Evolutionary conservation across 2,888 invertebrate species (phyloP).

Genomic region (Pemphredon lugubris): DNA sequence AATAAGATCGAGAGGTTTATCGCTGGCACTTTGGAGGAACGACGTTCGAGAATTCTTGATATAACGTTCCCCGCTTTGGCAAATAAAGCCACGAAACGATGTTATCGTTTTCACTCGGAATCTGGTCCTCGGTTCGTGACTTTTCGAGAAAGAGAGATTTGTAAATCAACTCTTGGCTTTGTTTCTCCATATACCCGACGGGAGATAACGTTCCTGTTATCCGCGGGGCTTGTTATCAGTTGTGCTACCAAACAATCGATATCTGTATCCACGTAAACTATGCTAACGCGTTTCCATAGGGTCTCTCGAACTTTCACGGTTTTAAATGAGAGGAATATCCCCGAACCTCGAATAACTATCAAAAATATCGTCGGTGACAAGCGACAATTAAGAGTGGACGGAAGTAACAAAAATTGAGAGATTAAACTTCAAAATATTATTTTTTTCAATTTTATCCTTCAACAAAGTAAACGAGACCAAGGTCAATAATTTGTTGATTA

Average conservation of each 20-base stretch:
- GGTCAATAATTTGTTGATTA: too few relatives aligned
- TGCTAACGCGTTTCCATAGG: background rate
- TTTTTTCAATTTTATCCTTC: too few relatives aligned
- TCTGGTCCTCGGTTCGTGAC: constrained; percentile 20
- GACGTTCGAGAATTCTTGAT: constrained; percentile 10
- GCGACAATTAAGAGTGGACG: too few relatives aligned
- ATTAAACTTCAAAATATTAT: too few relatives aligned
- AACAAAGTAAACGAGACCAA: too few relatives aligned
- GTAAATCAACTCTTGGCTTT: constrained; percentile 37
- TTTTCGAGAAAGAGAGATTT: constrained; percentile 14
- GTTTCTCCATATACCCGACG: constrained; percentile 21
- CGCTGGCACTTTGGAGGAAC: constrained; percentile 14
- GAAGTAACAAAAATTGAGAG: too few relatives aligned
- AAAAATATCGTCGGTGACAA: too few relatives aligned
- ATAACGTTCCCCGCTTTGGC: constrained; percentile 8
- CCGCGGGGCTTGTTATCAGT: constrained; percentile 24
- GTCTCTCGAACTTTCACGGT: background rate
- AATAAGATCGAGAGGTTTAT: constrained; percentile 18
- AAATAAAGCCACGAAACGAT: constrained; percentile 25
- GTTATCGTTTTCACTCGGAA: constrained; percentile 22
- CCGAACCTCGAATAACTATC: too few relatives aligned
- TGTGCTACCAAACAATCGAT: constrained; percentile 37
- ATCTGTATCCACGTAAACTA: constrained; percentile 1
- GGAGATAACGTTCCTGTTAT: constrained; percentile 36
- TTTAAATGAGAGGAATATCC: background rate